phyloP scores from a whole-genome alignment of 2,888 invertebrate genomes.

The Julus scandinavius region DNA sequence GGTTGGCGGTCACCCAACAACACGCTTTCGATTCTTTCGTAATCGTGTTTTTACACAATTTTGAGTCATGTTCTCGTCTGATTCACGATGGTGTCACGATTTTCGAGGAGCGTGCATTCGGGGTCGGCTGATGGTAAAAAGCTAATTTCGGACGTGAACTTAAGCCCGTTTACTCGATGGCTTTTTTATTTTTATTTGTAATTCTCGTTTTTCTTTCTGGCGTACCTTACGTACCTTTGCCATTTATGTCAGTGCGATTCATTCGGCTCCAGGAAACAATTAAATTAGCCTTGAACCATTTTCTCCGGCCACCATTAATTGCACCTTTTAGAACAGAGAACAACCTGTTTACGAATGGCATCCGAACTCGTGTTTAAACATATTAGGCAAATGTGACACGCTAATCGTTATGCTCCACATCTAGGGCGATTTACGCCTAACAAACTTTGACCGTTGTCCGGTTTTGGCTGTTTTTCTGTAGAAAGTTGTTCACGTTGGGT shows the following conservation, averaged over 20 bases:
- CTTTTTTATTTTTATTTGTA: neutral
- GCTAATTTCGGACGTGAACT: neutral
- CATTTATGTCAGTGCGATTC: neutral
- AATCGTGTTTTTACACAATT: neutral
- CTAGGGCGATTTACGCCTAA: neutral
- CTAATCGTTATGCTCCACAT: neutral
- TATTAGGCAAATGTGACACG: slow-evolving; percentile 1
- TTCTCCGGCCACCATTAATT: neutral
- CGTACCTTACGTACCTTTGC: neutral
- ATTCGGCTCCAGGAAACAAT: slow-evolving; percentile 20
- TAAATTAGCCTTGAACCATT: slow-evolving; percentile 11
- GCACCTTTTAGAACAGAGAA: neutral
- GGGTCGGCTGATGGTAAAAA: neutral
- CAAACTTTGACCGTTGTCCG: neutral
- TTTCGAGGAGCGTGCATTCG: neutral
- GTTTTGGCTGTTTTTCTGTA: neutral
- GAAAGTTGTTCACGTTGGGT: neutral
- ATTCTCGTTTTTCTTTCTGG: neutral
- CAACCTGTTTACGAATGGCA: neutral
- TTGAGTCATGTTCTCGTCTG: slow-evolving; percentile 26
- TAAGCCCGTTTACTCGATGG: neutral
- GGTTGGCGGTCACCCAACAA: neutral
- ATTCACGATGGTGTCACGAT: slow-evolving; percentile 27
- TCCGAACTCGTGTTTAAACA: neutral
- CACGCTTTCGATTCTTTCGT: neutral